Evolutionary conservation across 2,797 vertebrate species (phyloP).

Genomic region (Nannoperca australis): DNA sequence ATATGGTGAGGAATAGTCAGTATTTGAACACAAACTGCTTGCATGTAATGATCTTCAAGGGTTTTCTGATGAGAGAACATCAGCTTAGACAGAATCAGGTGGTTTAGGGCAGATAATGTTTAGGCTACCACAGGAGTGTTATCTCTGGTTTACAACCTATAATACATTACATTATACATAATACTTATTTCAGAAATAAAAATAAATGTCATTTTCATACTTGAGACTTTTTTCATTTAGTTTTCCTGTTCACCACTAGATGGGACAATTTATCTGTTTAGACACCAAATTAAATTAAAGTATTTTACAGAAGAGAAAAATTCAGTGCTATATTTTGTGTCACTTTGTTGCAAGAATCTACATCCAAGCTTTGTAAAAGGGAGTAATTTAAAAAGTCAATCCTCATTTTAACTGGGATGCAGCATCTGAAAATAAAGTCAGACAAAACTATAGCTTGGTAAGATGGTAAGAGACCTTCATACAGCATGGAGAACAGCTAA

Average conservation of each 20-base stretch:
- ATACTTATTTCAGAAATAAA: slow-evolving; percentile 9
- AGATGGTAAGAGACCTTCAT: slow-evolving; percentile 10
- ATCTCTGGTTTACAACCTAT: background rate
- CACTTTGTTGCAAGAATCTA: slow-evolving; percentile 13
- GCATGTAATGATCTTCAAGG: background rate
- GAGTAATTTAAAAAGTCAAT: slow-evolving; percentile 41
- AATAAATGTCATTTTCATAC: background rate
- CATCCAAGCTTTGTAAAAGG: slow-evolving; percentile 24
- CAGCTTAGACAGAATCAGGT: background rate
- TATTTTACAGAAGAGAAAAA: slow-evolving; percentile 10
- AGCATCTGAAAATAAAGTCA: slow-evolving; percentile 27
- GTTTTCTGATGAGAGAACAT: slow-evolving; percentile 17
- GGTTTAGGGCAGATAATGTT: background rate
- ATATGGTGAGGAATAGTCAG: background rate
- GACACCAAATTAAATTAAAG: slow-evolving; percentile 19
- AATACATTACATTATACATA: background rate
- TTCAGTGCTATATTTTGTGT: slow-evolving; percentile 5
- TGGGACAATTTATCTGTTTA: slow-evolving; percentile 77
- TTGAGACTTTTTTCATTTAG: slow-evolving; percentile 45
- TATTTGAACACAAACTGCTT: slow-evolving; percentile 1
- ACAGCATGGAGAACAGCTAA: slow-evolving; percentile 20
- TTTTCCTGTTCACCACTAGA: slow-evolving; percentile 75
- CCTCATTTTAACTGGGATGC: slow-evolving; percentile 2
- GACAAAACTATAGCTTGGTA: background rate
- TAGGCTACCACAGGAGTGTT: background rate